Conservation (phyloP, 1,140 invertebrate species). For the Drosophila lowei region DNA sequence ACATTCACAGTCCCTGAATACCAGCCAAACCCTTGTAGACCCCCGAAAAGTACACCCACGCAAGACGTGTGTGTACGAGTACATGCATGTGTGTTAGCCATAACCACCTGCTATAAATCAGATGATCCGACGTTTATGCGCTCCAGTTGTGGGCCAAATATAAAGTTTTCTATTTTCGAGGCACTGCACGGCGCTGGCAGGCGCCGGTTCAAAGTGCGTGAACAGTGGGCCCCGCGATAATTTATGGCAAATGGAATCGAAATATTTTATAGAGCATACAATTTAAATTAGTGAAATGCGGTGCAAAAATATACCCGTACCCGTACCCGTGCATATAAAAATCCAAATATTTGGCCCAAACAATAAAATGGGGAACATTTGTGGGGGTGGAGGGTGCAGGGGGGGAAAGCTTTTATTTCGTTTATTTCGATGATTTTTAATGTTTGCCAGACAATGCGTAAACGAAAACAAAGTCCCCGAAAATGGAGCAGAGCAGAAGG, state of each 20-base stretch:
- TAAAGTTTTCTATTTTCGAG: constrained; percentile 28
- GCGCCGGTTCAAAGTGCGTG: constrained; percentile 60
- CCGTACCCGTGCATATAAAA: too few relatives aligned
- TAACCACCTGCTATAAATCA: constrained; percentile 11
- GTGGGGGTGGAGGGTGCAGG: too few relatives aligned
- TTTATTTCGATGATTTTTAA: constrained; percentile 36
- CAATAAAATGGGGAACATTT: constrained; percentile 20
- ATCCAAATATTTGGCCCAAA: constrained; percentile 13
- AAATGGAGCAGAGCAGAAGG: constrained; percentile 42
- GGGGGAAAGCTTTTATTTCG: constrained; percentile 34
- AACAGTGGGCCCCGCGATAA: constrained; percentile 35
- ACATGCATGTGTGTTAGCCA: background rate
- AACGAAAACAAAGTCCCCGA: constrained; percentile 41
- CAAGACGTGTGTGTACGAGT: too few relatives aligned
- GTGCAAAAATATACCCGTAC: constrained; percentile 3
- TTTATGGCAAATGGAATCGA: constrained; percentile 50
- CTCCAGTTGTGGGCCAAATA: constrained; percentile 40
- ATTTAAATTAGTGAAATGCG: constrained; percentile 69
- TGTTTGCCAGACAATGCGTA: constrained; percentile 44
- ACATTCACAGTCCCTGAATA: too few relatives aligned
- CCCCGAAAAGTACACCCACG: too few relatives aligned
- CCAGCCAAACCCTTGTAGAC: too few relatives aligned
- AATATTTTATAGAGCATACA: constrained; percentile 64
- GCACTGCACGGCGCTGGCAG: constrained; percentile 3
- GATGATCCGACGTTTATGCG: constrained; percentile 31